A percentile compares a stretch with the other conserved stretches of the same genome.
phyloP scores from a whole-genome alignment of 2,797 vertebrate genomes.

The Phataginus tetradactyla region DNA sequence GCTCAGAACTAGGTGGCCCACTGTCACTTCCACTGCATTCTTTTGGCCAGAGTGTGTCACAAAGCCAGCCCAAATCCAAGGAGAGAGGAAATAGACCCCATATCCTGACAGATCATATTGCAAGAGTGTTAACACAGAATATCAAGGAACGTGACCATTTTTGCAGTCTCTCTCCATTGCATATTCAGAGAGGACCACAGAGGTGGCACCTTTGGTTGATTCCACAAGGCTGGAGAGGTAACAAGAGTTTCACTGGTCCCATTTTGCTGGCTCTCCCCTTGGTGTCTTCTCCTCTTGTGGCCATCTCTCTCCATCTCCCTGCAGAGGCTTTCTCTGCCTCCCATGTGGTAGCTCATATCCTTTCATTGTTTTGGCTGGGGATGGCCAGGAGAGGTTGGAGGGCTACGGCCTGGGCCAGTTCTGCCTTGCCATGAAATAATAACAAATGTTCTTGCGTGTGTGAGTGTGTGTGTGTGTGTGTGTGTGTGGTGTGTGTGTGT shows the following conservation, averaged over 20 bases:
- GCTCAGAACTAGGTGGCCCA: not conserved
- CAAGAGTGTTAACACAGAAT: not conserved
- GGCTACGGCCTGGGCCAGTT: too few species aligned
- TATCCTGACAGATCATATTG: not conserved
- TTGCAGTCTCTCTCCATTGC: not conserved
- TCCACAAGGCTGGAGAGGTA: not conserved
- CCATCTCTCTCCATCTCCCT: not conserved
- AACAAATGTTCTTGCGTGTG: rapidly evolving
- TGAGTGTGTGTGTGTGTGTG: too few species aligned
- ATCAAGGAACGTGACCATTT: not conserved
- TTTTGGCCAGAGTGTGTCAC: not conserved
- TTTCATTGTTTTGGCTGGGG: not conserved
- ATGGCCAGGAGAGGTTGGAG: not conserved
- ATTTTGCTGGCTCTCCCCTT: not conserved
- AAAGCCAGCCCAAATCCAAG: not conserved
- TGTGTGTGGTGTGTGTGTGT: too few species aligned
- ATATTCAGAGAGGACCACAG: not conserved
- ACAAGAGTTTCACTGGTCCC: not conserved
- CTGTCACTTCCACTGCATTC: not conserved
- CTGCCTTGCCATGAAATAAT: not conserved
- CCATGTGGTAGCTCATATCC: not conserved
- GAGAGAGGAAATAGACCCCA: not conserved
- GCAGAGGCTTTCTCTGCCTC: not conserved
- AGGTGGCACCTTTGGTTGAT: not conserved
- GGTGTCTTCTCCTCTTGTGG: not conserved